Evolutionary conservation across 2,888 invertebrate genomes (phyloP), one percentile per base, ranked within the genome.

Genomic region (Cryptophagus acutangulus): DNA sequence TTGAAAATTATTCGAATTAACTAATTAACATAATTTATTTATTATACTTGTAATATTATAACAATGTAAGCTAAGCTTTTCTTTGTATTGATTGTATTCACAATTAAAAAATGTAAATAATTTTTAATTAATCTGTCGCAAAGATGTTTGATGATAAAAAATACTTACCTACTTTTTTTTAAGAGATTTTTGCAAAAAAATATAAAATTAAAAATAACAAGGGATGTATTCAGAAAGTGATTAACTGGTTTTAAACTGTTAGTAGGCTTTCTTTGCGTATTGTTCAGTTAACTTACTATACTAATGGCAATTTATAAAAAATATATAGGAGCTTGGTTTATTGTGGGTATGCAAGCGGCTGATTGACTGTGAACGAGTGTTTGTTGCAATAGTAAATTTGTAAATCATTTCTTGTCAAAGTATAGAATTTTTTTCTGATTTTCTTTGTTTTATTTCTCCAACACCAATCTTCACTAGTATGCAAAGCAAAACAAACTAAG

Each of bases 391-490:
- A 72, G 69, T 71, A 72, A 67, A 73, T 74, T 74, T 74, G 73
- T 73, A 72, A 53, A 73, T 70, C 70, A 71, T 71, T 72, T 72
- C 69, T 73, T 71, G 70, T 71, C 71, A 66, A 67, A 72, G 66
- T 72, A 73, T 70, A 72, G 69, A 71, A 50, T 47, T 68, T 72
- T 72, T 67, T 73, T 72, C 70, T 69, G 62, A 65, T 48, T 4
- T 26, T 4, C 12, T 26, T n/a, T 26, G 26, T 26, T 26, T 26
- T 26, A 8, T 8, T 20, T 20, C 20, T n/a, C n/a, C n/a, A n/a
- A n/a, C n/a, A n/a, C n/a, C n/a, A n/a, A n/a, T n/a, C n/a, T n/a
- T n/a, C n/a, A n/a, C n/a, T n/a, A n/a, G n/a, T n/a, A n/a, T n/a
- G n/a, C n/a, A n/a, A n/a, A n/a, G n/a, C n/a, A n/a, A n/a, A n/a